Conservation (phyloP, 1,140 invertebrate species). For the Aphaenogaster floridana region DNA sequence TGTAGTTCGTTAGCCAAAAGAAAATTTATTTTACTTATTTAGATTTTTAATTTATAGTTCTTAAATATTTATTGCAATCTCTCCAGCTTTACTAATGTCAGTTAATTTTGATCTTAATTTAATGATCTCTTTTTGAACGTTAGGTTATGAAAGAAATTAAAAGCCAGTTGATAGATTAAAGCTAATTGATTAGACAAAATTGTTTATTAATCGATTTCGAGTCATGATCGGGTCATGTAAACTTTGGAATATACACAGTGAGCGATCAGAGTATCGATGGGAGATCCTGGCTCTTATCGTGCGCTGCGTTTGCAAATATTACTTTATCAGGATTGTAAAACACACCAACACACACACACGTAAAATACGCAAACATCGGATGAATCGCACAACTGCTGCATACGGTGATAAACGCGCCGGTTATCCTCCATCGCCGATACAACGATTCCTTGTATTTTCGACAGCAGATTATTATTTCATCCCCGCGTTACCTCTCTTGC, state of each 20-base stretch:
- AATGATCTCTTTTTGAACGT: not conserved
- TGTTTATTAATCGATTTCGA: not conserved
- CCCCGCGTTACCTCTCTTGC: not conserved
- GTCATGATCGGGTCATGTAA: not conserved
- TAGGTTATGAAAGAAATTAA: not conserved
- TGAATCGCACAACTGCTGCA: conserved; percentile 23
- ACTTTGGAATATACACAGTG: not conserved
- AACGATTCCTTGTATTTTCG: conserved; percentile 52
- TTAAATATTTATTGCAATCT: not conserved
- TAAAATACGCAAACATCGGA: conserved; percentile 53
- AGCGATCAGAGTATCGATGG: conserved; percentile 6
- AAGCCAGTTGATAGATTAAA: not conserved
- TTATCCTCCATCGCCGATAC: conserved; percentile 44
- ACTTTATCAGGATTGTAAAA: conserved; percentile 62
- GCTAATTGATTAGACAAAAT: not conserved
- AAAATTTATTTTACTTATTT: conserved; percentile 19
- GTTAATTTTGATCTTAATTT: not conserved
- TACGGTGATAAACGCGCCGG: conserved; percentile 47
- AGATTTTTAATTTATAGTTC: not conserved
- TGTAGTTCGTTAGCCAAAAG: not conserved
- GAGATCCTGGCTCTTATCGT: conserved; percentile 43
- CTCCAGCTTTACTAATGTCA: not conserved
- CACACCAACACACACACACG: not conserved
- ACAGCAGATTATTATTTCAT: conserved; percentile 38
- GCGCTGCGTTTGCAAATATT: conserved; percentile 42